Evolutionary conservation across 2,113 vertebrate genomes (phyloP).

Genomic region (Toxotes jaculatrix): DNA sequence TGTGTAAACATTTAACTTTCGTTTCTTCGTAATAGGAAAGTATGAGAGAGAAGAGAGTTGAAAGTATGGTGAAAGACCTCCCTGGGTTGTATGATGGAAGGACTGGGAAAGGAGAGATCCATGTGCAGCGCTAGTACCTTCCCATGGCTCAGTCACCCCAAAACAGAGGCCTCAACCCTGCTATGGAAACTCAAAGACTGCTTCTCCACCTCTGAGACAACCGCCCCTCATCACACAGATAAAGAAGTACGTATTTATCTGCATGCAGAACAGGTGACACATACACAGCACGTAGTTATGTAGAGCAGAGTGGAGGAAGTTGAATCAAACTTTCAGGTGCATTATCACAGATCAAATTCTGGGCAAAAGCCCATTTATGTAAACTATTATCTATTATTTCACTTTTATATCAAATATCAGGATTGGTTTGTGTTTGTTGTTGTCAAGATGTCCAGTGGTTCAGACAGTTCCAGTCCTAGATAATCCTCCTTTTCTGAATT

Average conservation of each 20-base stretch:
- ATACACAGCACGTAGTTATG: too few species aligned
- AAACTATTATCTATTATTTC: neutral
- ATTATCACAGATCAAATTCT: neutral
- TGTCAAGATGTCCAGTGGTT: neutral
- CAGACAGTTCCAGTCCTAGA: neutral
- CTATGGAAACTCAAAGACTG: slow-evolving; percentile 94
- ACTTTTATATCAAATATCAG: neutral
- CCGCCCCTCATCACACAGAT: slow-evolving; percentile 78
- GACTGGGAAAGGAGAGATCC: slow-evolving; percentile 86
- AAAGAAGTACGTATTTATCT: slow-evolving; percentile 84
- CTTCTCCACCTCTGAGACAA: slow-evolving; percentile 89
- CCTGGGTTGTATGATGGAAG: slow-evolving; percentile 92
- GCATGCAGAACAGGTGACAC: neutral
- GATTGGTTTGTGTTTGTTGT: neutral
- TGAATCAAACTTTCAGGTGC: neutral
- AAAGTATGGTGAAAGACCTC: slow-evolving; percentile 88
- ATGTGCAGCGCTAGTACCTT: slow-evolving; percentile 83
- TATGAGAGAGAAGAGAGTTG: slow-evolving; percentile 89
- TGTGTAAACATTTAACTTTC: slow-evolving; percentile 6
- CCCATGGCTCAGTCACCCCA: slow-evolving; percentile 87
- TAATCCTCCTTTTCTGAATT: neutral
- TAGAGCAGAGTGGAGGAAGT: neutral
- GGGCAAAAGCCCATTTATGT: neutral
- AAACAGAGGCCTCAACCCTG: slow-evolving; percentile 89
- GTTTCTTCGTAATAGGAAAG: slow-evolving; percentile 79